Conservation (phyloP, 2,113 vertebrate species). For the Peucedramus taeniatus region DNA sequence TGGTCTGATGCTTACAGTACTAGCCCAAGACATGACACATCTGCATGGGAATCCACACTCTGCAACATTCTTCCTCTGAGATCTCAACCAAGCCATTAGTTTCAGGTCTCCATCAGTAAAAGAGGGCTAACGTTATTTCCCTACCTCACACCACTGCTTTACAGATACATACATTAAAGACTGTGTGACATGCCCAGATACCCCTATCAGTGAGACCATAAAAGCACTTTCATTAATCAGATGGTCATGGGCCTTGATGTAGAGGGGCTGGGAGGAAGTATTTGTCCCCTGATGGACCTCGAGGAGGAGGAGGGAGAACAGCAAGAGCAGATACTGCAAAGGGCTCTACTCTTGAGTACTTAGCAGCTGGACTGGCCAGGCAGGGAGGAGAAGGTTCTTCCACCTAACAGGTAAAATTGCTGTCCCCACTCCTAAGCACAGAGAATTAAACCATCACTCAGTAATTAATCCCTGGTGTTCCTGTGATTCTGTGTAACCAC, state of each 20-base stretch:
- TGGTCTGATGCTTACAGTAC: not conserved
- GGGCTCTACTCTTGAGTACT: not conserved
- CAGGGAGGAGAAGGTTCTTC: not conserved
- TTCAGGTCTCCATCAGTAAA: constrained; percentile 4
- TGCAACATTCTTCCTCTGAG: constrained; percentile 25
- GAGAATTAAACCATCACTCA: not conserved
- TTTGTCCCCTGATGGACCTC: not conserved
- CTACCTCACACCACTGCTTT: not conserved
- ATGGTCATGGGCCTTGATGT: not conserved
- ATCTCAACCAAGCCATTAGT: constrained; percentile 28
- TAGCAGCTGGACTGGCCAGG: not conserved
- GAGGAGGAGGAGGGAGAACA: not conserved
- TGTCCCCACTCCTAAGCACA: not conserved
- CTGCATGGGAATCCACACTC: not conserved
- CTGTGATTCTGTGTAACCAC: rapidly evolving
- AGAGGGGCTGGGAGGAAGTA: not conserved
- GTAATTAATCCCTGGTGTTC: not conserved
- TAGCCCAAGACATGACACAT: not conserved
- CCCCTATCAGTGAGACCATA: not conserved
- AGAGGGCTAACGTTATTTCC: constrained; percentile 32
- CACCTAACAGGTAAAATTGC: not conserved
- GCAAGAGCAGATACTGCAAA: not conserved
- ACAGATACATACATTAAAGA: not conserved
- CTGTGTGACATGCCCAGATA: not conserved
- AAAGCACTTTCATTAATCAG: not conserved